Evolutionary conservation across 92 coral and sea anemone species (phyloP).

Genomic region (Hydrozoanthus gracilis): DNA sequence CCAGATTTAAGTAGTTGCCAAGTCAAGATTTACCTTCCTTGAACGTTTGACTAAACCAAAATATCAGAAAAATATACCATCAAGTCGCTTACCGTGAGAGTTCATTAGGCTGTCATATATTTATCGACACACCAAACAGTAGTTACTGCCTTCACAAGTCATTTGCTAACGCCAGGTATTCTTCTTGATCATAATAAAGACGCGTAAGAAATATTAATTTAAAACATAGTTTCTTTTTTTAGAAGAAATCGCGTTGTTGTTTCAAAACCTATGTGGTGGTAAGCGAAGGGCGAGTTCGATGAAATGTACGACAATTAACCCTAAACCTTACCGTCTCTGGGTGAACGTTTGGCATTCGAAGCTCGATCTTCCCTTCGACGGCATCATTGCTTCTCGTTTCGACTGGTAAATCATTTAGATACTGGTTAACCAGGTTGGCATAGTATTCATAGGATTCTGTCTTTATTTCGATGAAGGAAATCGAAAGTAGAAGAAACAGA

Average conservation of each 20-base stretch:
- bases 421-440: conserved; percentile 28
- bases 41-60: neutral
- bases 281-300: neutral
- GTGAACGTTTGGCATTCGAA: conserved; percentile 42
- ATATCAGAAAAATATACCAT: too few relatives aligned
- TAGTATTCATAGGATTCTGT: conserved; percentile 37
- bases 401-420: conserved; percentile 16
- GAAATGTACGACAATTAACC: conserved; percentile 23
- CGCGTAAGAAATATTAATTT: neutral
- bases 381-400: conserved; percentile 2
- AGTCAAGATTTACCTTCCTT: neutral
- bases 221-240: neutral
- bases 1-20: neutral
- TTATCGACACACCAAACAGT: neutral
- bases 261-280: neutral
- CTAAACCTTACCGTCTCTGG: conserved; percentile 31
- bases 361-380: conserved; percentile 7
- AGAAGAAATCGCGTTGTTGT: neutral
- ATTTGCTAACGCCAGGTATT: neutral
- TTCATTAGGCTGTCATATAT: conserved; percentile 12
- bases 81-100: neutral
- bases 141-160: neutral
- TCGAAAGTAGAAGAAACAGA: conserved; percentile 31
- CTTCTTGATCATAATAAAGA: too few relatives aligned
- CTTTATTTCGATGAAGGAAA: conserved; percentile 1